Percentiles rank a stretch among this genome's conserved stretches.
phyloP scores from a whole-genome alignment of 2,888 invertebrate species.

The Osmoderma eremita region DNA sequence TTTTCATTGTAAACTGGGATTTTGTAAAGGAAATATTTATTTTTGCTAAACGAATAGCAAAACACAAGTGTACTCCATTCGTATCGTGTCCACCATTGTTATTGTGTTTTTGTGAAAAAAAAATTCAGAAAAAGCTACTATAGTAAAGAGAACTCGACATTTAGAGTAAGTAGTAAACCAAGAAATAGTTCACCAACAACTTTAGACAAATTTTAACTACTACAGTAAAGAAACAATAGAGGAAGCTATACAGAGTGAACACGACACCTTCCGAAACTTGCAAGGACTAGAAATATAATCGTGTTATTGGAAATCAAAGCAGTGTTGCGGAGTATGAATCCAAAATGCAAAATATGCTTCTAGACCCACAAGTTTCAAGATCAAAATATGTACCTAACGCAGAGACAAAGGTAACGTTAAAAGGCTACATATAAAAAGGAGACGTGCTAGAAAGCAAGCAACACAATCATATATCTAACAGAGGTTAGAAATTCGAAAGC shows the following conservation, averaged over 20 bases:
- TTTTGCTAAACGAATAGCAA: conserved; percentile 42
- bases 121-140: conserved; percentile 13
- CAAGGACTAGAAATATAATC: neutral
- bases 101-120: conserved; percentile 32
- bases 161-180: conserved; percentile 24
- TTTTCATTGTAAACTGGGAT: neutral
- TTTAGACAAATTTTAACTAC: conserved; percentile 32
- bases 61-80: conserved; percentile 44
- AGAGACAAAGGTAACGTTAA: conserved; percentile 46
- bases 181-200: conserved; percentile 27
- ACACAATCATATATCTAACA: conserved; percentile 54
- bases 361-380: conserved; percentile 25
- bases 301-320: neutral
- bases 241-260: conserved; percentile 47
- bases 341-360: conserved; percentile 1
- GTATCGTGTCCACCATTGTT: conserved; percentile 49
- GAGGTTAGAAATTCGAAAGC: conserved; percentile 52
- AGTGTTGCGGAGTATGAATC: neutral
- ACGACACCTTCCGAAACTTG: conserved; percentile 48
- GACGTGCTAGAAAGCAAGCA: conserved; percentile 59
- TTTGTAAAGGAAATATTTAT: neutral
- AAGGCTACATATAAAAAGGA: conserved; percentile 41
- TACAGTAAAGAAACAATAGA: conserved; percentile 36
- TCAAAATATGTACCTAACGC: conserved; percentile 46
- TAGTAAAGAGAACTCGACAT: conserved; percentile 24